Percentiles rank a stretch among this genome's conserved stretches.
Conservation (phyloP, 2,113 vertebrate species). For the Anarrhichthys ocellatus region DNA sequence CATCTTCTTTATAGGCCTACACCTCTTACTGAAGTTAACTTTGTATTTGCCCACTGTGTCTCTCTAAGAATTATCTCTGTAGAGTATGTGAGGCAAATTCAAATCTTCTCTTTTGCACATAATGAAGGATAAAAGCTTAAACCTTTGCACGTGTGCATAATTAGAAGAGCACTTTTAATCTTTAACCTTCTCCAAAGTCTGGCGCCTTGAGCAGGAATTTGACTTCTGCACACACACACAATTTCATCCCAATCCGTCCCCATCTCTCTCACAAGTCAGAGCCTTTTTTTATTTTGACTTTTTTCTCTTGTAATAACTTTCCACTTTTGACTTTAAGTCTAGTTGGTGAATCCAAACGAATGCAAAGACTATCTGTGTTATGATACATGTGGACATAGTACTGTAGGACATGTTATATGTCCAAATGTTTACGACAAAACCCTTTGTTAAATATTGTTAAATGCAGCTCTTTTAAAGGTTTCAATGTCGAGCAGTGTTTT, state of each 20-base stretch:
- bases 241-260: neutral
- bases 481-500: too few species aligned
- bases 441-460: too few species aligned
- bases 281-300: neutral
- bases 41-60: neutral
- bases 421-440: neutral
- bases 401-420: neutral
- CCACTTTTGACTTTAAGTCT: neutral
- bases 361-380: too few species aligned
- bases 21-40: neutral
- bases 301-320: neutral
- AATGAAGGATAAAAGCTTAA: slow-evolving; percentile 32
- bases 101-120: slow-evolving; percentile 31
- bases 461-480: too few species aligned
- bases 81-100: neutral
- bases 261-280: neutral
- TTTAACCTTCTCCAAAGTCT: slow-evolving; percentile 15
- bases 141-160: slow-evolving; percentile 34
- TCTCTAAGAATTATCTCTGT: neutral
- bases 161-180: slow-evolving; percentile 30
- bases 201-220: slow-evolving; percentile 28
- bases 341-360: neutral
- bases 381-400: neutral
- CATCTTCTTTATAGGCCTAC: slow-evolving; percentile 5
- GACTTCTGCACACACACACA: slow-evolving; percentile 10